phyloP scores from a whole-genome alignment of 1,140 invertebrate genomes.

The Drosophila pandora region DNA sequence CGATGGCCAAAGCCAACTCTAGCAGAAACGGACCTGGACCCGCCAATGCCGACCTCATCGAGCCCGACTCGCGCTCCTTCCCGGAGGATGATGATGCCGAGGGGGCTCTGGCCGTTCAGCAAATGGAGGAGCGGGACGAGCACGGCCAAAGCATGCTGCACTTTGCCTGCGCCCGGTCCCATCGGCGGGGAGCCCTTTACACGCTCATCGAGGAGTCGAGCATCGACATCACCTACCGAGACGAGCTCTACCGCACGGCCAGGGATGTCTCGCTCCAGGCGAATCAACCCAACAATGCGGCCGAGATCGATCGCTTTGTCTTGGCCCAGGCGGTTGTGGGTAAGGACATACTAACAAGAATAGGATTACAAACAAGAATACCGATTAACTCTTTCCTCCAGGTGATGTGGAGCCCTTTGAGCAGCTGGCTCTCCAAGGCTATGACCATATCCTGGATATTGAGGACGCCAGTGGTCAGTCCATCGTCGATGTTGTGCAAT shows the following conservation, averaged over 20 bases:
- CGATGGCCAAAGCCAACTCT: constrained; percentile 35
- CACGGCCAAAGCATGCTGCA: constrained; percentile 95
- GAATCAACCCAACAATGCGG: constrained; percentile 91
- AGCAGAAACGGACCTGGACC: constrained; percentile 35
- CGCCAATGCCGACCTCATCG: constrained; percentile 51
- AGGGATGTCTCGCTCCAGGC: constrained; percentile 93
- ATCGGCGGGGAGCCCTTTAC: constrained; percentile 90
- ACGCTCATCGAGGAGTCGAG: constrained; percentile 91
- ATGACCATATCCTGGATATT: constrained; percentile 93
- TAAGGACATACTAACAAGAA: constrained; percentile 78
- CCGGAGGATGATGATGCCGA: constrained; percentile 56
- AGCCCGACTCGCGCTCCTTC: constrained; percentile 51
- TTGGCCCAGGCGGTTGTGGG: constrained; percentile 90
- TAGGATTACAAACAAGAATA: neutral
- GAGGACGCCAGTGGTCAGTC: constrained; percentile 88
- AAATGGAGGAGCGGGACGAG: constrained; percentile 86
- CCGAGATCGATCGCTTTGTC: constrained; percentile 92
- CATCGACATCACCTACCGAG: constrained; percentile 90
- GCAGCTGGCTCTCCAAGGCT: constrained; percentile 92
- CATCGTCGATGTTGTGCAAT: constrained; percentile 88
- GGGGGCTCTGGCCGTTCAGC: constrained; percentile 45
- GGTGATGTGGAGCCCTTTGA: constrained; percentile 91
- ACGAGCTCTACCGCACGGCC: constrained; percentile 93
- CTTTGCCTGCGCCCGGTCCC: constrained; percentile 91
- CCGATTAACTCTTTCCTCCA: constrained; percentile 66